Evolutionary conservation across 2,888 invertebrate genomes (phyloP), one percentile per base, ranked within the genome.

Genomic region (Phania funesta): DNA sequence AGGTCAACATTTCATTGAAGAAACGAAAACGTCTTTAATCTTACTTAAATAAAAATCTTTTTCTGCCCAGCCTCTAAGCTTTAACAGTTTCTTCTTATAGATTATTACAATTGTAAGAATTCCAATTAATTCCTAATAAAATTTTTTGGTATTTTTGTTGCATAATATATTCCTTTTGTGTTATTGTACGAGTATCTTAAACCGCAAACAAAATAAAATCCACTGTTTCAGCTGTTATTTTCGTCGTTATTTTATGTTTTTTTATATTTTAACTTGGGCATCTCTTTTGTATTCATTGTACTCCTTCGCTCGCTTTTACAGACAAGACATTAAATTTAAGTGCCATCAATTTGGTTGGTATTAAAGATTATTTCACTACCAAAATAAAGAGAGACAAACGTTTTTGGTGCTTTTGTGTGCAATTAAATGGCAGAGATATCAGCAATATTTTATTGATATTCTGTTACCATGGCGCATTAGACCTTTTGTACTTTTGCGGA

Each of bases 321-420:
- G 26, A 67, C 73, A 77, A 62, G 26, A 67, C 73, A 77, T 62
- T 56, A 67, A 77, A 73, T 68, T 74, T 81, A 77, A 81, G 81
- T 77, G 68, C 77, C 62, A 81, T 81, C 77, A 81, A 77, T 81
- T 81, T 74, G 32, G 67, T 50, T 50, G 73, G 68, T 54, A 68
- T 68, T 81, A 64, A 77, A 77, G 62, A 81, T 81, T 75, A 22
- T 58, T 32, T 20, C 9, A 18, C n/a, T 6, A 62, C 4, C 24
- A 35, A 41, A 41, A 74, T 22, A 29, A 11, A 41, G 29, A 48
- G 3, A 32, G 29, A 20, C 9, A 35, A 48, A 80, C 54, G 50
- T 52, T 67, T 24, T 58, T 62, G n/a, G 18, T 22, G 32, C 11
- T 50, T 67, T 56, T 32, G 29, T 73, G 8, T 11, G 44, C n/a